Evolutionary conservation across 2,888 invertebrate genomes (phyloP).

Genomic region (Sturmia bella): DNA sequence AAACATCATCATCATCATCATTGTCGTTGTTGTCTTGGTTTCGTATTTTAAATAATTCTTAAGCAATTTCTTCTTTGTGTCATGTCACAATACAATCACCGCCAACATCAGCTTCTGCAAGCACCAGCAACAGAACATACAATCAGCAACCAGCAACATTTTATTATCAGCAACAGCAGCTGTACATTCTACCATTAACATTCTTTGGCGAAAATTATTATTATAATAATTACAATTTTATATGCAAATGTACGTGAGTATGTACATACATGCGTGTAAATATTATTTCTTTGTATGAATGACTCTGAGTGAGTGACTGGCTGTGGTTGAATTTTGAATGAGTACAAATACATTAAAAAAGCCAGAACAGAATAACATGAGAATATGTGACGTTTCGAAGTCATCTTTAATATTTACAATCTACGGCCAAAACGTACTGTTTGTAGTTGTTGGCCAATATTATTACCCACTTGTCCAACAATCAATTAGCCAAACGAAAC

Average conservation of each 20-base stretch:
- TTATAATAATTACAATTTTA: conserved; percentile 61
- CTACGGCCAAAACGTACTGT: background rate
- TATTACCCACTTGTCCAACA: conserved; percentile 58
- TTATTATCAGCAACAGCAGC: conserved; percentile 38
- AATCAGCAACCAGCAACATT: conserved; percentile 14
- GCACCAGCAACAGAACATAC: conserved; percentile 20
- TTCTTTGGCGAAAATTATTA: conserved; percentile 66
- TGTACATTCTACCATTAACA: conserved; percentile 63
- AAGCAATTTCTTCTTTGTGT: conserved; percentile 68
- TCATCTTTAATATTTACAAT: conserved; percentile 1
- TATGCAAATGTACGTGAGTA: background rate
- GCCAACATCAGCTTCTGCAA: conserved; percentile 22
- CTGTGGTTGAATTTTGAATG: conserved; percentile 41
- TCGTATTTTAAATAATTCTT: conserved; percentile 62
- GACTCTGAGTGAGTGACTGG: conserved; percentile 15
- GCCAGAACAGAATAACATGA: background rate
- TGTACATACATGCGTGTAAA: background rate
- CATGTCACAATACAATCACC: conserved; percentile 55
- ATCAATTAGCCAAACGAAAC: conserved; percentile 47
- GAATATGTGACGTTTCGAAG: conserved; percentile 33
- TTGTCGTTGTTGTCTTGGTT: no score
- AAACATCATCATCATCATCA: conserved; percentile 49
- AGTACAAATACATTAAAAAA: conserved; percentile 26
- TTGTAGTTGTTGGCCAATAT: conserved; percentile 45
- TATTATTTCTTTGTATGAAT: conserved; percentile 58